Conservation (phyloP, 2,113 vertebrate genomes). For the Lepidothrix coronata region DNA sequence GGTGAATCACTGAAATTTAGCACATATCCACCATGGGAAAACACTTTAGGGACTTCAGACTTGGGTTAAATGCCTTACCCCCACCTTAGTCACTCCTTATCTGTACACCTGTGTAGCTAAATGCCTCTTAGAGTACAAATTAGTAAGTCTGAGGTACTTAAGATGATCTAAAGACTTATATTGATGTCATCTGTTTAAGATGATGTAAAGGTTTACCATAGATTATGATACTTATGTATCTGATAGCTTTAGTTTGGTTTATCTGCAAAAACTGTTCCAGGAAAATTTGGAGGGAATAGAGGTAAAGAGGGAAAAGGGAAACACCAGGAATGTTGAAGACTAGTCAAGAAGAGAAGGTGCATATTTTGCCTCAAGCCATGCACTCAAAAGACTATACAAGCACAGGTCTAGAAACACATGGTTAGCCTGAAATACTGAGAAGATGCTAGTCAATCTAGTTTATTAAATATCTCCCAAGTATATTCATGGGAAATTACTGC, state of each 20-base stretch:
- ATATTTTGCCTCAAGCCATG: background rate
- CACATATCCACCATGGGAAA: background rate
- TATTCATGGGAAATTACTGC: background rate
- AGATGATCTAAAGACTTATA: slow-evolving; percentile 24
- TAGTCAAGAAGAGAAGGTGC: background rate
- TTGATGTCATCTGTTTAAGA: slow-evolving; percentile 42
- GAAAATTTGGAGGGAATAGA: background rate
- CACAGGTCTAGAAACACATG: background rate
- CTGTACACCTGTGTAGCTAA: background rate
- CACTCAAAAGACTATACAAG: background rate
- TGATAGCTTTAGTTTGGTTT: slow-evolving; percentile 20
- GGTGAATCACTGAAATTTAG: background rate
- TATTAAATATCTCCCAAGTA: background rate
- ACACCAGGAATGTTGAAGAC: background rate
- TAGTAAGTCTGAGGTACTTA: slow-evolving; percentile 41
- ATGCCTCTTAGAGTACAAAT: slow-evolving; percentile 5
- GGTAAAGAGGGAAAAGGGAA: background rate
- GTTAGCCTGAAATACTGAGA: background rate
- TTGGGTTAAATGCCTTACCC: background rate
- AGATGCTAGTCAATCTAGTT: background rate
- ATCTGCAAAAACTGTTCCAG: background rate
- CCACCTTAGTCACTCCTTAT: background rate
- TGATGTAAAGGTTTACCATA: slow-evolving; percentile 40
- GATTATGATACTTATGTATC: background rate
- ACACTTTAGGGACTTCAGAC: background rate